These are phyloP conservation scores for Amiota communis DNA, from an alignment of 2,888 invertebrate species.

Conservation along the genomic window DNA sequence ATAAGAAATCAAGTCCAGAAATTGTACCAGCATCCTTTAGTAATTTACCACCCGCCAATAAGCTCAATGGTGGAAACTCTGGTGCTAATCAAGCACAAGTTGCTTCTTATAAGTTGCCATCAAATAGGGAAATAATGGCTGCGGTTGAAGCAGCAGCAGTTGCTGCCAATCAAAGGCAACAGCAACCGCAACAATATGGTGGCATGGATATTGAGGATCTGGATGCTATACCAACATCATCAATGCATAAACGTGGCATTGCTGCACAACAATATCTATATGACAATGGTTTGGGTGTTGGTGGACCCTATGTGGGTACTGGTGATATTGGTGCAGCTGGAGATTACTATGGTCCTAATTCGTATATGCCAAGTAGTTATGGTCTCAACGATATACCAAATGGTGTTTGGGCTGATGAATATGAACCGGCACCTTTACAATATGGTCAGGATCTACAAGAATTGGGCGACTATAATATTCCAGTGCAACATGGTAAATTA, in stretches of 20 bases:
- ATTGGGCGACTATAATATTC: constrained; percentile 69
- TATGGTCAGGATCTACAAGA: constrained; percentile 67
- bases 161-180: constrained; percentile 57
- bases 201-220: constrained; percentile 33
- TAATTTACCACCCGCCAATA: constrained; percentile 52
- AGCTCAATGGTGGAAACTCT: constrained; percentile 21
- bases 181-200: constrained; percentile 46
- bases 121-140: constrained; percentile 64
- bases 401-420: constrained; percentile 70
- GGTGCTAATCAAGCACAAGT: constrained; percentile 39
- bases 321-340: constrained; percentile 3
- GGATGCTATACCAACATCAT: constrained; percentile 55
- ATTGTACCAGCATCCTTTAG: constrained; percentile 67
- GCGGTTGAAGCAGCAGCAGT: constrained; percentile 68
- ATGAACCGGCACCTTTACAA: constrained; percentile 62
- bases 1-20: constrained; percentile 69
- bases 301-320: constrained; percentile 22
- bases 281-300: constrained; percentile 28
- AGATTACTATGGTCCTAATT: constrained; percentile 36
- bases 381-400: constrained; percentile 56
- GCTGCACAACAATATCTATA: constrained; percentile 60
- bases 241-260: constrained; percentile 70
- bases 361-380: constrained; percentile 49
- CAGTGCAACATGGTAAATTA: constrained; percentile 60
- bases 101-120: constrained; percentile 55